phyloP scores from a whole-genome alignment of 1,140 invertebrate species.

The Anthonomus grandis region DNA sequence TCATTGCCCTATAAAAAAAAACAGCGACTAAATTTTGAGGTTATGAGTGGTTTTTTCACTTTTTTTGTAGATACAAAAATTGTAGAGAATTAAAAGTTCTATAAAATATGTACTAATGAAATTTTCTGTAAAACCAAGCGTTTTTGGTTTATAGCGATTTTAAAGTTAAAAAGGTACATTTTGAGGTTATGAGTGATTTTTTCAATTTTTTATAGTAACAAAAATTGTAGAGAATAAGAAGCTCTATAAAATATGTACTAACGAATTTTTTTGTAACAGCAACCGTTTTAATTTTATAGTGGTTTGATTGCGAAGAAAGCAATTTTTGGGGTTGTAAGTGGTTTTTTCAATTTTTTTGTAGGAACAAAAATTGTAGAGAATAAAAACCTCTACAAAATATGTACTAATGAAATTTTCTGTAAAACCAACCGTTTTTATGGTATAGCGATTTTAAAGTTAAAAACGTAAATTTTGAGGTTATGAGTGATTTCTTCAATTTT shows the following conservation, averaged over 20 bases:
- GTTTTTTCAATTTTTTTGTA: neutral
- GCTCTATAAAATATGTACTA: neutral
- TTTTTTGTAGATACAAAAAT: neutral
- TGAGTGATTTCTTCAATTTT: neutral
- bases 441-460: too few relatives aligned
- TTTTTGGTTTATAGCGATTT: neutral
- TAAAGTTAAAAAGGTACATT: too few relatives aligned
- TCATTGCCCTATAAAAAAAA: slow-evolving; percentile 50
- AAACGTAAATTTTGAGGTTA: neutral
- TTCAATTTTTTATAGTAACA: neutral
- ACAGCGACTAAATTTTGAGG: neutral
- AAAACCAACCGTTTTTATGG: neutral
- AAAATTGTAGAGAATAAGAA: neutral
- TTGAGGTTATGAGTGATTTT: neutral
- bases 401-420: neutral
- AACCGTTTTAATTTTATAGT: neutral
- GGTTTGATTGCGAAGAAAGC: too few relatives aligned
- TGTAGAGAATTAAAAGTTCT: neutral
- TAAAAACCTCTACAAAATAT: neutral
- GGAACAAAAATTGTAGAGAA: neutral
- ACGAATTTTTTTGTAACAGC: neutral
- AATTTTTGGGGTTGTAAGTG: neutral
- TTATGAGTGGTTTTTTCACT: neutral
- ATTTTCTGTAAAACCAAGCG: neutral
- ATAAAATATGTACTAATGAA: neutral